Percentiles rank a stretch among this genome's conserved stretches.
Evolutionary conservation across 2,797 vertebrate species (phyloP).

Genomic region (Muscicapa comitata): DNA sequence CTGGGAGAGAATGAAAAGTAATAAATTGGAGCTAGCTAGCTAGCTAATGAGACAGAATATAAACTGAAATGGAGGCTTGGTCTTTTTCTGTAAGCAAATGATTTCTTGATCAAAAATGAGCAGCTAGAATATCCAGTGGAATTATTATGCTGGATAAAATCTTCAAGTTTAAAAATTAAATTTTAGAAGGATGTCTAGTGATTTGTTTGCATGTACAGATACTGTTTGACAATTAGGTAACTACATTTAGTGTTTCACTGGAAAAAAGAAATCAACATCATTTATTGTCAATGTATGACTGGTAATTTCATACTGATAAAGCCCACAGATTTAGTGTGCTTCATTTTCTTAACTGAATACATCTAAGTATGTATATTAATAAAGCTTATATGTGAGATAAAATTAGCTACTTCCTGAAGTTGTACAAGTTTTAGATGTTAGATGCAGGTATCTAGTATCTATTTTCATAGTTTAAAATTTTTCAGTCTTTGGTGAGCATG

Average conservation of each 20-base stretch:
- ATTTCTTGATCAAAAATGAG: neutral
- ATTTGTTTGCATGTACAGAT: neutral
- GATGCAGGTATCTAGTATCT: neutral
- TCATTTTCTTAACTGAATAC: neutral
- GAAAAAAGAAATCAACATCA: fast-evolving
- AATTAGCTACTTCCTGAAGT: neutral
- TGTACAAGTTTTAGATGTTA: neutral
- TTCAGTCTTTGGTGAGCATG: neutral
- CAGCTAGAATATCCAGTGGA: neutral
- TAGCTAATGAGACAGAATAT: neutral
- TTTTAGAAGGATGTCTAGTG: neutral
- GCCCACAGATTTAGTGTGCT: neutral
- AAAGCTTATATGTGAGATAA: neutral
- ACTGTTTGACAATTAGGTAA: neutral
- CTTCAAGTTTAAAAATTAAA: neutral
- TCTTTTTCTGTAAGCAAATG: neutral
- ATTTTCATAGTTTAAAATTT: neutral
- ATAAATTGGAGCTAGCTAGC: neutral
- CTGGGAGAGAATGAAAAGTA: neutral
- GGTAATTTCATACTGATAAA: neutral
- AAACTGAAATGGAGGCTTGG: neutral
- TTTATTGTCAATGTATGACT: neutral
- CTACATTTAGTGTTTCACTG: neutral
- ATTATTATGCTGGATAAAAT: neutral
- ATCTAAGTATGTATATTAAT: neutral